Base-by-base conservation (phyloP, 1,140 invertebrate species). In the Bombus consobrinus region DNA sequence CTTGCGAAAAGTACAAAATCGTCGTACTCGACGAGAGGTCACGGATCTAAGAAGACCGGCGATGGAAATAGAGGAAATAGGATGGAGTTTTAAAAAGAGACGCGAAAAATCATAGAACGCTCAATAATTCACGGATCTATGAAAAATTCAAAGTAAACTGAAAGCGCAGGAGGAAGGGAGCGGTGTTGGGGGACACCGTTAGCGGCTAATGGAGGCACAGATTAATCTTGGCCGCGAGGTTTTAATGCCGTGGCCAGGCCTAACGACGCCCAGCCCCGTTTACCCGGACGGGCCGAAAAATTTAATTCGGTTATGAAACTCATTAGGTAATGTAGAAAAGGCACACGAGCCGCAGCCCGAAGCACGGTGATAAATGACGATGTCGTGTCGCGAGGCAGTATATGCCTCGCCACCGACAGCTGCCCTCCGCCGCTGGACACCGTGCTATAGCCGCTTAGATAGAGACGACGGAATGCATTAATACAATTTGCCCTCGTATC, bases 291-390 rank as follows among this genome's bases (percentile, higher is more conserved):
- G 85, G 87, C 88, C 88, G 76, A 91, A 93, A 93, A 93, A 93
- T 93, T 91, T 94, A 93, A 94, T 94, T 94, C 89, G 88, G 91
- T 93, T 94, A 94, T 92, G 91, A 92, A 91, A 92, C 92, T 94
- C 92, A 93, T 93, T 93, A 93, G 90, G 92, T 93, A 93, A 93
- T 93, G 92, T 90, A 92, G 91, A 93, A 93, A 92, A 91, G 85
- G 89, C 92, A 88, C 91, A 87, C 91, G 91, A 87, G 77, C 66
- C 68, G 28, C 12, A 34, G 86, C 84, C 64, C 90, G 59, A 13
- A 57, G 76, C n/a, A 47, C 68, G 88, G 89, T 94, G 92, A 94
- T 93, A 91, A 94, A 94, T 93, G 92, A 93, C 85, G 89, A 87
- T 93, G 89, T 93, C 93, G 92, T 93, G 93, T 93, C 92, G 89